Evolutionary conservation across 2,888 invertebrate genomes (phyloP).

Genomic region (Conomelus anceps): DNA sequence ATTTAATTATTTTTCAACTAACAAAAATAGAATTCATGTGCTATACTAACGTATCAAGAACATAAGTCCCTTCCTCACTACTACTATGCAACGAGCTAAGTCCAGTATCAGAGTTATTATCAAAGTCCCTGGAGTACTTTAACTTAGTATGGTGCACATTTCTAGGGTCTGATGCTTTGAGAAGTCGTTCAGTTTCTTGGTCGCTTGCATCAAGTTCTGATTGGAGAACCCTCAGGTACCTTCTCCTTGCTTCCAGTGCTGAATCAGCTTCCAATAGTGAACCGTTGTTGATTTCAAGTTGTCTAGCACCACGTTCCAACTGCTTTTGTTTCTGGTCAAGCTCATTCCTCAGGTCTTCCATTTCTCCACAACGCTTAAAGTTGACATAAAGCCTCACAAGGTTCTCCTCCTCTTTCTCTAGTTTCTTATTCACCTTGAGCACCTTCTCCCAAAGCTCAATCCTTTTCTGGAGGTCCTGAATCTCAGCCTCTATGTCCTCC

Average conservation of each 20-base stretch:
- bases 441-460: conserved; percentile 67
- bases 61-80: conserved; percentile 41
- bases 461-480: conserved; percentile 53
- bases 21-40: too few relatives aligned
- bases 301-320: conserved; percentile 34
- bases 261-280: conserved; percentile 37
- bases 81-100: conserved; percentile 46
- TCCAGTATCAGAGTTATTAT: conserved; percentile 47
- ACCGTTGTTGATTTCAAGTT: conserved; percentile 37
- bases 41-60: conserved; percentile 42
- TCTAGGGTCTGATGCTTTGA: conserved; percentile 7
- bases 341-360: conserved; percentile 31
- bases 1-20: too few relatives aligned
- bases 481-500: conserved; percentile 48
- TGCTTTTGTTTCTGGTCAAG: conserved; percentile 34
- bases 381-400: conserved; percentile 57
- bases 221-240: conserved; percentile 35
- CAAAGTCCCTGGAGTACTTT: conserved; percentile 38
- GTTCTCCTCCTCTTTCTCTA: conserved; percentile 66
- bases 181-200: conserved; percentile 28
- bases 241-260: conserved; percentile 37
- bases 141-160: background rate
- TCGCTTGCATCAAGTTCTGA: conserved; percentile 38
- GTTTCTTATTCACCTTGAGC: conserved; percentile 62
- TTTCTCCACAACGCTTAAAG: conserved; percentile 29